Conservation (phyloP, 2,113 vertebrate species). For the Gnathonemus longibarbis region DNA sequence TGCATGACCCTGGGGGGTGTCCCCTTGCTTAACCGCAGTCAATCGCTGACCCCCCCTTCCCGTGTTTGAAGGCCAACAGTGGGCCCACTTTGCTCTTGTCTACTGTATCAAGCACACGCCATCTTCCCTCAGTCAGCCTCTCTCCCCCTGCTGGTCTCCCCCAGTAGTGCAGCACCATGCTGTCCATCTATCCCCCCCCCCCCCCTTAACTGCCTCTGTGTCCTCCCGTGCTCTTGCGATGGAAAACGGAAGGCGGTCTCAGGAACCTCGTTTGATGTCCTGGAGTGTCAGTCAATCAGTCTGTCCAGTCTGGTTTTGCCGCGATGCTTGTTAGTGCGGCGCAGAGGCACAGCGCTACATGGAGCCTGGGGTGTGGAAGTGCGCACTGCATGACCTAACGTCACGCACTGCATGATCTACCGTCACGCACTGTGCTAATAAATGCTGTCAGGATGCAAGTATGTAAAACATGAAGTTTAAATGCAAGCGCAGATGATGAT, state of each 20-base stretch:
- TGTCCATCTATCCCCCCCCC: background rate
- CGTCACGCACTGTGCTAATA: background rate
- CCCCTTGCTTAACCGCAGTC: background rate
- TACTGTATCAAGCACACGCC: background rate
- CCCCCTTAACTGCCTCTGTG: background rate
- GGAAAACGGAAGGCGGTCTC: background rate
- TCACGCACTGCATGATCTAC: too few species aligned
- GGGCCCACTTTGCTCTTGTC: background rate
- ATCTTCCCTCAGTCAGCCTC: background rate
- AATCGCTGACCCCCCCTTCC: background rate
- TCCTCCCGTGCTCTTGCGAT: background rate
- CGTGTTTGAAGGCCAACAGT: too few species aligned
- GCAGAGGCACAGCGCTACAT: background rate
- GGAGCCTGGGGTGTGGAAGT: background rate
- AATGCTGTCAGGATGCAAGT: background rate
- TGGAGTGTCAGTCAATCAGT: background rate
- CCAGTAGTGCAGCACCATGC: background rate
- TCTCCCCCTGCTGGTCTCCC: background rate
- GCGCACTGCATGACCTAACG: too few species aligned
- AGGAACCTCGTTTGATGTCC: background rate
- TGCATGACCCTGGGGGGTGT: background rate
- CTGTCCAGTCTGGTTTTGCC: background rate
- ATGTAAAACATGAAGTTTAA: background rate
- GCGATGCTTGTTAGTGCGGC: background rate
- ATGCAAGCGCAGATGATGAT: background rate